A percentile compares a stretch with the other conserved stretches of the same genome.
Evolutionary conservation across 2,113 vertebrate species (phyloP).

Genomic region (Corapipo altera): DNA sequence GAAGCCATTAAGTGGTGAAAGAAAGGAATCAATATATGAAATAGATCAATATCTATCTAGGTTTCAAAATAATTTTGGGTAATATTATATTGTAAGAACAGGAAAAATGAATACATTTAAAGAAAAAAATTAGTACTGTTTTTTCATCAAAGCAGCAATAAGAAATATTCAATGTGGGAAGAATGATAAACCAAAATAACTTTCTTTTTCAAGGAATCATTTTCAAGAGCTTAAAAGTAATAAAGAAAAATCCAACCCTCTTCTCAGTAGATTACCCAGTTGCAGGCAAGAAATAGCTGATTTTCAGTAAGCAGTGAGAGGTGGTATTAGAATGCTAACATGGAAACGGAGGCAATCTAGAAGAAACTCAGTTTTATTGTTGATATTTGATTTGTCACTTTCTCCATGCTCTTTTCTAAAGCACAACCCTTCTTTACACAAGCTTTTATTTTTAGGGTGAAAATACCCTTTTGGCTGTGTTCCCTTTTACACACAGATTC

Average conservation of each 20-base stretch:
- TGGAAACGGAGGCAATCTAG: not conserved
- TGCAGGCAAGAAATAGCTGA: not conserved
- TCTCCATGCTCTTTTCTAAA: not conserved
- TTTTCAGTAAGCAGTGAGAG: not conserved
- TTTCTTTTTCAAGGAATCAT: not conserved
- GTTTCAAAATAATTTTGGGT: not conserved
- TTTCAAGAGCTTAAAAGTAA: not conserved
- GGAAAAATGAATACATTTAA: not conserved
- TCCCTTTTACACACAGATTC: not conserved
- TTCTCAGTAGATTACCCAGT: not conserved
- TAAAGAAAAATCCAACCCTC: not conserved
- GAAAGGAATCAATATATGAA: not conserved
- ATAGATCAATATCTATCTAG: not conserved
- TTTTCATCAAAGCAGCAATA: not conserved
- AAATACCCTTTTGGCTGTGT: not conserved
- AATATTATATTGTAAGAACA: not conserved
- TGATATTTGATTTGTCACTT: slow-evolving; percentile 16
- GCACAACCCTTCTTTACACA: not conserved
- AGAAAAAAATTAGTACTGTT: not conserved
- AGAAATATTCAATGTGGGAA: not conserved
- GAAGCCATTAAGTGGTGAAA: not conserved
- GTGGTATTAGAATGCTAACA: not conserved
- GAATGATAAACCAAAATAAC: not conserved
- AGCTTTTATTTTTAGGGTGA: not conserved
- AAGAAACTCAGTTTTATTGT: not conserved